A percentile compares a stretch with the other conserved stretches of the same genome.
Conservation (phyloP, 2,113 vertebrate genomes). For the Corythornis madagascariensis region DNA sequence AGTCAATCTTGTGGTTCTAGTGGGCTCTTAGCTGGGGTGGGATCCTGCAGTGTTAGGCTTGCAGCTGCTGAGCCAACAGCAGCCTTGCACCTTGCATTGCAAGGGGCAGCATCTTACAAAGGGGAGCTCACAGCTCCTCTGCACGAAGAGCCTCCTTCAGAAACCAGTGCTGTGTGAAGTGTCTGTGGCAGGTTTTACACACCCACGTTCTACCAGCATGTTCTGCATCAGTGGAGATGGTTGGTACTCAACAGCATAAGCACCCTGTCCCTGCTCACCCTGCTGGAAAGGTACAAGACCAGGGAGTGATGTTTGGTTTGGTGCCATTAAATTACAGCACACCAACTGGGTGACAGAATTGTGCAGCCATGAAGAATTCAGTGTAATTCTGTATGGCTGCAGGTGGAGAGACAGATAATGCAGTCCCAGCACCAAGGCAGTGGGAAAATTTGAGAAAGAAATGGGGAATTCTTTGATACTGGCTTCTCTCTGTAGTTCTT, state of each 20-base stretch:
- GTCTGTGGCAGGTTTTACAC: background rate
- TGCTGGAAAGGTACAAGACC: background rate
- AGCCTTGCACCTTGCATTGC: background rate
- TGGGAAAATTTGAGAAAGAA: background rate
- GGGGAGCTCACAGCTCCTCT: background rate
- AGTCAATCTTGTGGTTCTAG: background rate
- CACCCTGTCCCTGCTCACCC: background rate
- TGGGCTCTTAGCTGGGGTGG: background rate
- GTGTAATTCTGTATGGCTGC: background rate
- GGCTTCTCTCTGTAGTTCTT: background rate
- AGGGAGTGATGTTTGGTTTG: background rate
- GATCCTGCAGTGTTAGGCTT: background rate
- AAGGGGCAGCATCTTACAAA: background rate
- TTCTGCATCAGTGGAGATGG: background rate
- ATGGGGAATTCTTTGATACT: background rate
- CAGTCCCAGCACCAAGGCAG: background rate
- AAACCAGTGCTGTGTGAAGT: background rate
- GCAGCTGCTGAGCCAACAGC: background rate
- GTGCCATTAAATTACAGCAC: background rate
- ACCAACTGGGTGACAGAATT: background rate
- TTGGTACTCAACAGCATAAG: background rate
- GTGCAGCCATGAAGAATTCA: too few species aligned
- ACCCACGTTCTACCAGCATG: fast-evolving
- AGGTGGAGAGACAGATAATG: background rate
- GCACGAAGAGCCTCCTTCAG: too few species aligned